Evolutionary conservation across 2,888 invertebrate species (phyloP).

Genomic region (Euclidia mi): DNA sequence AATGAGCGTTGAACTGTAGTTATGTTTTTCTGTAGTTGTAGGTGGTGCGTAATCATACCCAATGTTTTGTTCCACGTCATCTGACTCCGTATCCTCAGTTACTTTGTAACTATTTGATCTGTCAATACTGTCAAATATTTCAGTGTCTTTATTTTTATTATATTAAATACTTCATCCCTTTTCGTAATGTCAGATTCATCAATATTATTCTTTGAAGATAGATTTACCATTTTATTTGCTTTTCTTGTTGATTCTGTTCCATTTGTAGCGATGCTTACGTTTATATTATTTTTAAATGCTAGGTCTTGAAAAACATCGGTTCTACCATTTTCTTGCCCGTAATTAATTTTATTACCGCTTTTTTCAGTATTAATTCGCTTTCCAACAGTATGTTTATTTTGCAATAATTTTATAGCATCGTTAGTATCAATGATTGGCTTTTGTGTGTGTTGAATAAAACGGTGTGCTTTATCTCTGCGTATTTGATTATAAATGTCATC

Average conservation of each 20-base stretch:
- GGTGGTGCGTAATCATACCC: constrained; percentile 51
- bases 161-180: not conserved
- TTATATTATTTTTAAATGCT: not conserved
- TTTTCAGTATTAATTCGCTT: not conserved
- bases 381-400: constrained; percentile 2
- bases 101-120: constrained; percentile 60
- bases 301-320: not conserved
- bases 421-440: not conserved
- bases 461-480: constrained; percentile 17
- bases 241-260: constrained; percentile 21
- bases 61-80: constrained; percentile 15
- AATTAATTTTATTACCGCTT: not conserved
- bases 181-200: constrained; percentile 6
- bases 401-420: not conserved
- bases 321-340: not conserved
- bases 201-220: not conserved
- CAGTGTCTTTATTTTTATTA: not conserved
- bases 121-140: not conserved
- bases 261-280: too few species aligned
- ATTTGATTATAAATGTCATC: constrained; percentile 45
- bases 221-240: constrained; percentile 21
- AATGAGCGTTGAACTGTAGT: constrained; percentile 55
- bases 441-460: constrained; percentile 6
- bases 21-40: constrained; percentile 33
- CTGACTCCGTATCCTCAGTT: constrained; percentile 52